Percentiles rank a stretch among this genome's conserved stretches.
phyloP scores from a whole-genome alignment of 2,888 invertebrate genomes.

The Clunio marinus region DNA sequence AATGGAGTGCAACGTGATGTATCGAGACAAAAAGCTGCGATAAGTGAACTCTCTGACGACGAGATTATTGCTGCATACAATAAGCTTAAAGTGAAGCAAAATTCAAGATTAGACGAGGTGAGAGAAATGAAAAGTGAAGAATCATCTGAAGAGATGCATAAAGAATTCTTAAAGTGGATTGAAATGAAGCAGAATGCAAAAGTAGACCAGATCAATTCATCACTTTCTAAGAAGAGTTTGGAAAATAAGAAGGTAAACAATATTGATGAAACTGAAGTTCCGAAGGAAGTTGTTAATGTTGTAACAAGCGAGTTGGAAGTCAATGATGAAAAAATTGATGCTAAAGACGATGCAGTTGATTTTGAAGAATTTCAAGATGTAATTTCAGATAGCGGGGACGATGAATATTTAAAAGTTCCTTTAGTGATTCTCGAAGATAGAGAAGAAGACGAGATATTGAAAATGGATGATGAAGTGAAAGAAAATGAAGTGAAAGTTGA shows the following conservation, averaged over 20 bases:
- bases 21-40: conserved; percentile 13
- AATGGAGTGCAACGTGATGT: neutral
- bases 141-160: neutral
- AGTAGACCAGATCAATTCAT: too few species aligned
- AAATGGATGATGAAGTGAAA: neutral
- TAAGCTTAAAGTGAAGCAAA: neutral
- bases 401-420: conserved; percentile 26
- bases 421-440: conserved; percentile 27
- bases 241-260: conserved; percentile 26
- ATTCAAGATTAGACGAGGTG: neutral
- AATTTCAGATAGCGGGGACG: neutral
- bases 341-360: neutral
- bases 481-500: conserved; percentile 15
- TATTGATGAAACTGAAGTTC: neutral
- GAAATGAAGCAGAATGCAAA: neutral
- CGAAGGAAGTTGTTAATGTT: conserved; percentile 16
- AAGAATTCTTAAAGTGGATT: conserved; percentile 33
- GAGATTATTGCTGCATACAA: conserved; percentile 29
- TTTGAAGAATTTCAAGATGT: conserved; percentile 32
- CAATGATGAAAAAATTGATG: neutral
- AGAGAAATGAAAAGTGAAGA: conserved; percentile 12
- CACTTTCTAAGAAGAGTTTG: neutral
- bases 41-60: conserved; percentile 26
- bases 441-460: conserved; percentile 1
- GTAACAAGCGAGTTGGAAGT: neutral